Base-by-base conservation (phyloP, 2,797 vertebrate genomes). In the Perodicticus potto region DNA sequence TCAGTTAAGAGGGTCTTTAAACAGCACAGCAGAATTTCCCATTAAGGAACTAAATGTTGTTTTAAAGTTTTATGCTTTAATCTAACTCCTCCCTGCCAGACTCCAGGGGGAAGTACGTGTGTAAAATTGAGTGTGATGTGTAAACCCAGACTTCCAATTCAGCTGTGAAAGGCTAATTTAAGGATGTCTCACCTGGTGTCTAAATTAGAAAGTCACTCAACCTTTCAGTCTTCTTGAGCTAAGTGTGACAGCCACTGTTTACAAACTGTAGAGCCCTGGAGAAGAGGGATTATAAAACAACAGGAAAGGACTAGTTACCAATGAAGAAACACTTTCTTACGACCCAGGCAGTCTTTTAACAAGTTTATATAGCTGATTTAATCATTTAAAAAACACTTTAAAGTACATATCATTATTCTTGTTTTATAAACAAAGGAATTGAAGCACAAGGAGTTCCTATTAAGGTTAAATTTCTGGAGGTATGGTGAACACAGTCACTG, bases 201-300 rank as follows among this genome's bases (percentile, higher is more conserved):
- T 73, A 86, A 95, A 83, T 96, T 72, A 90, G 82, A 90, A 91
- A 86, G 27, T 86, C 87, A 67, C 19, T 90, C 93, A 59, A 3
- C n/a, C 84, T 82, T 57, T 40, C 84, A 70, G 0, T 76, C 80
- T 92, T 78, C 45, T 57, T 3, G 17, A 57, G 14, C 34, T 25
- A 43, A 70, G 49, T 32, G n/a, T 32, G 40, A 32, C n/a, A 67
- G 25, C 49, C 37, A 17, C 40, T 65, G 25, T 59, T 32, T 34
- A 5, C 55, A 55, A 53, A 32, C 2, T 3, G 3, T 5, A 25
- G 32, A 29, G 20, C 43, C 32, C 27, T 13, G 7, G 45, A 63
- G 45, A 45, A 8, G 1, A 37, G 25, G 9, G 59, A 72, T 76
- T 65, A 12, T n/a, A 23, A 57, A 40, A 17, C n/a, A n/a, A n/a